These are phyloP conservation scores for Sardinella longiceps DNA, from an alignment of 2,797 vertebrate species.

Conservation along the genomic window DNA sequence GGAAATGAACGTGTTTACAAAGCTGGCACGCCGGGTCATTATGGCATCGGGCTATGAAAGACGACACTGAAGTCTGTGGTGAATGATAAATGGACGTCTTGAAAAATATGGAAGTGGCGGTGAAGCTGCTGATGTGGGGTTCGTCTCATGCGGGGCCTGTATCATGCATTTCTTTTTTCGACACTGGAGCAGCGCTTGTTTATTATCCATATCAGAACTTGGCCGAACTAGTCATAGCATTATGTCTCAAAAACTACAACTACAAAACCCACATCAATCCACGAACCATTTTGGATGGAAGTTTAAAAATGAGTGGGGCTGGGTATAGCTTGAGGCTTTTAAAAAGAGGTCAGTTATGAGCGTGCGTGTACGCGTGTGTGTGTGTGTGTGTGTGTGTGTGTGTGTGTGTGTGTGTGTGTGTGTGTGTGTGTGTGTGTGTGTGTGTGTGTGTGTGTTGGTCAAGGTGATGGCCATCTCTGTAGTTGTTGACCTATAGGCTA, in stretches of 20 bases:
- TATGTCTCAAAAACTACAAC: background rate
- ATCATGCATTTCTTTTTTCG: background rate
- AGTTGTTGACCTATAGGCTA: background rate
- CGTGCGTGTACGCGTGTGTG: too few relatives aligned
- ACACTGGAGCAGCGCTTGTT: background rate
- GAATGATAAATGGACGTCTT: conserved; percentile 5
- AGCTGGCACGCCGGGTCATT: background rate
- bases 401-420: too few relatives aligned
- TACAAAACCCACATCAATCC: background rate
- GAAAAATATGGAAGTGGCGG: background rate
- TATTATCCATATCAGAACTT: background rate
- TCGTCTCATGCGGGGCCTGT: background rate
- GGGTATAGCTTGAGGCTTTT: background rate
- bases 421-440: too few relatives aligned
- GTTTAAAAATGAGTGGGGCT: background rate
- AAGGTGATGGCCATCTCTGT: background rate
- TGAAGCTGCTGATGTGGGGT: background rate
- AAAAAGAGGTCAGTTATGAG: background rate
- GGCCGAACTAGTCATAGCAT: background rate
- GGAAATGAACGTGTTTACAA: background rate
- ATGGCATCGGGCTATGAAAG: conserved; percentile 14
- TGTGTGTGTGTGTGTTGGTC: background rate
- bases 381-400: too few relatives aligned
- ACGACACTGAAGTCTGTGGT: background rate
- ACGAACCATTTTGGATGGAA: background rate